Conservation (phyloP, 2,113 vertebrate genomes). For the Rhabdomys dilectus region DNA sequence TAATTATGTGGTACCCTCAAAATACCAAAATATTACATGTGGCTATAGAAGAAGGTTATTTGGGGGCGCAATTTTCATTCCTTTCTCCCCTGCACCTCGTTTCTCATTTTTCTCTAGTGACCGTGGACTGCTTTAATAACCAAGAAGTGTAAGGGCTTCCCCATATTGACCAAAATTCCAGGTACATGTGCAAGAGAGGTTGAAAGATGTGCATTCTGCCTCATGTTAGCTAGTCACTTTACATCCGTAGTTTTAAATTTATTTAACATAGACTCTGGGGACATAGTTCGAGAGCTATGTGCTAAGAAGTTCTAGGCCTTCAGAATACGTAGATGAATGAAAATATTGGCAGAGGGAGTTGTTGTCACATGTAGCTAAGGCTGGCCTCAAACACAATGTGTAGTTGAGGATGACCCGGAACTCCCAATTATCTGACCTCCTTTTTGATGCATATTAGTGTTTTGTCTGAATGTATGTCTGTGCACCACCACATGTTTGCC, state of each 20-base stretch:
- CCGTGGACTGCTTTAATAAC: not conserved
- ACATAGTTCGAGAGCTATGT: not conserved
- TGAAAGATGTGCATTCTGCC: not conserved
- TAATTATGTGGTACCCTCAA: not conserved
- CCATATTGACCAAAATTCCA: not conserved
- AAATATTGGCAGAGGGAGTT: not conserved
- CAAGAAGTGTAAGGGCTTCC: constrained; percentile 17
- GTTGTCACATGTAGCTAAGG: not conserved
- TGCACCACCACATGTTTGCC: not conserved
- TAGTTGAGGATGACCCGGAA: not conserved
- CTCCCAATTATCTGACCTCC: not conserved
- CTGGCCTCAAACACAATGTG: not conserved
- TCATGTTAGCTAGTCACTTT: not conserved
- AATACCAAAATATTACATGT: not conserved
- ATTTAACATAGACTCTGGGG: not conserved
- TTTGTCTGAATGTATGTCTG: not conserved
- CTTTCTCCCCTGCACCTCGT: not conserved
- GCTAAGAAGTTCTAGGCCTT: not conserved
- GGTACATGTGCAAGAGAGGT: not conserved
- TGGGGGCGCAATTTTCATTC: not conserved
- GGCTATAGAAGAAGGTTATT: not conserved
- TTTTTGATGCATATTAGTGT: not conserved
- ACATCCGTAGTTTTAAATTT: not conserved
- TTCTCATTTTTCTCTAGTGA: not conserved
- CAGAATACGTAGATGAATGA: not conserved